A percentile compares a stretch with the other conserved stretches of the same genome.
Conservation (phyloP, 2,113 vertebrate genomes). For the Melanerpes aurifrons region DNA sequence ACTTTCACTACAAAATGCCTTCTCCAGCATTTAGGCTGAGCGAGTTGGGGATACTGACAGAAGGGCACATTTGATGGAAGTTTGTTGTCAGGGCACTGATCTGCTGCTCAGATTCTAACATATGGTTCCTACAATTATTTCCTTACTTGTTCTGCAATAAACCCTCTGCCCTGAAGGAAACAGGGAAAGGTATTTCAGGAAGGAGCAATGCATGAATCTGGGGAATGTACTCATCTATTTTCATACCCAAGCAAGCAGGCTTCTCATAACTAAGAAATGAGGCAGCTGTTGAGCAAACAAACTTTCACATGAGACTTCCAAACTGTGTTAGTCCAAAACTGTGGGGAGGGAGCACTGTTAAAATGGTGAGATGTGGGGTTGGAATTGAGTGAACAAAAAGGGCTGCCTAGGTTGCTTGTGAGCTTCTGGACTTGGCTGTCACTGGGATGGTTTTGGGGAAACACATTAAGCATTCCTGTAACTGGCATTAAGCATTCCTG, state of each 20-base stretch:
- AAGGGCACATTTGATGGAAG: not conserved
- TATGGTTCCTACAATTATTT: not conserved
- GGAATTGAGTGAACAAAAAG: not conserved
- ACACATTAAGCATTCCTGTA: too few relatives aligned
- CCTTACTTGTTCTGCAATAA: not conserved
- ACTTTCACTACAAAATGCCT: not conserved
- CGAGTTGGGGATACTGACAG: not conserved
- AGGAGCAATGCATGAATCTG: slow-evolving; percentile 6
- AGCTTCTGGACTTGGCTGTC: not conserved
- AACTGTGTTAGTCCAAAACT: not conserved
- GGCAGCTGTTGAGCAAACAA: slow-evolving; percentile 19
- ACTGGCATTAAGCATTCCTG: not conserved
- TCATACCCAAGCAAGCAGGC: not conserved
- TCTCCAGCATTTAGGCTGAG: not conserved
- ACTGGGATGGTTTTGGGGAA: not conserved
- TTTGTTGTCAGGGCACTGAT: not conserved
- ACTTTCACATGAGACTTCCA: not conserved
- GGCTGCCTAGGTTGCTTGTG: not conserved
- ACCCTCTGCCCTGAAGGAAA: not conserved
- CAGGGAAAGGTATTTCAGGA: not conserved
- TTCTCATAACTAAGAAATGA: slow-evolving; percentile 25
- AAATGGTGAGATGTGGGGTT: not conserved
- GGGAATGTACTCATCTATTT: slow-evolving; percentile 27
- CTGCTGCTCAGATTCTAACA: not conserved
- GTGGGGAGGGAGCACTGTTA: not conserved